Evolutionary conservation across 2,113 vertebrate species (phyloP).

Genomic region (Procavia capensis): DNA sequence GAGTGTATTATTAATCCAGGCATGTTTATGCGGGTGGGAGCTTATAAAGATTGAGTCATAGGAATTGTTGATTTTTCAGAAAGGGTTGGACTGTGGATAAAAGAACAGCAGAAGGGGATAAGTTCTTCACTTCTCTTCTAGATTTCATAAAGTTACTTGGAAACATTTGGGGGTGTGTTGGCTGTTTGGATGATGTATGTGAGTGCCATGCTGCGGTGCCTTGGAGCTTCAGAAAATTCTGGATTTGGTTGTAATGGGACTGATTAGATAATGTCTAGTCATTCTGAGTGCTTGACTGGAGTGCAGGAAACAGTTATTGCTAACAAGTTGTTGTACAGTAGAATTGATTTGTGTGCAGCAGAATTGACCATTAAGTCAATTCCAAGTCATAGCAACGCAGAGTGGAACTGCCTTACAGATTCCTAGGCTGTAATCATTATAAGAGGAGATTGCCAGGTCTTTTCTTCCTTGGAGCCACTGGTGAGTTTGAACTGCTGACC

Average conservation of each 20-base stretch:
- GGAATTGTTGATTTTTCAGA: slow-evolving; percentile 4
- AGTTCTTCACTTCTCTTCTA: background rate
- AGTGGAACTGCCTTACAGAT: background rate
- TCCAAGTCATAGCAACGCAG: background rate
- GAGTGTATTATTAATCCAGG: background rate
- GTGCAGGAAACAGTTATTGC: background rate
- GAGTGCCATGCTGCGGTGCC: background rate
- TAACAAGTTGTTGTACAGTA: background rate
- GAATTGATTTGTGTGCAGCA: background rate
- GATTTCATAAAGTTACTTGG: background rate
- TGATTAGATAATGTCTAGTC: background rate
- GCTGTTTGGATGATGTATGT: background rate
- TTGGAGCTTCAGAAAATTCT: background rate
- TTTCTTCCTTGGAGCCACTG: background rate
- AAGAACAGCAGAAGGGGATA: background rate
- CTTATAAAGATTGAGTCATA: slow-evolving; percentile 25
- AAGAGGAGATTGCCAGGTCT: background rate
- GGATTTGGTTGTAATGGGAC: background rate
- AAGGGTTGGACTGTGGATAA: background rate
- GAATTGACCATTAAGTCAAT: background rate
- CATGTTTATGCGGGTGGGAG: background rate
- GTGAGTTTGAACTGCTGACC: background rate
- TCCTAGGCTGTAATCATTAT: background rate
- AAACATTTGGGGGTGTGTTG: background rate
- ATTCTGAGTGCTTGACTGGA: background rate